A percentile compares a stretch with the other conserved stretches of the same genome.
These are phyloP conservation scores for Xenopus tropicalis DNA, from an alignment of 2,113 vertebrate species.

Conservation along the genomic window UCB_Xtro_10.0 CM004450.2:74916501-74917000, in stretches of 20 bases:
- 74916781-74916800: too few relatives aligned
- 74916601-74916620: not conserved
- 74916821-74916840: constrained; percentile 1
- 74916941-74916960: not conserved
- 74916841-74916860: not conserved
- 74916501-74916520: not conserved
- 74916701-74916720: too few relatives aligned
- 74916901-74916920: not conserved
- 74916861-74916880: not conserved
- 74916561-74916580: not conserved
- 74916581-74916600: not conserved
- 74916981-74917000: not conserved
- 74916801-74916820: not conserved
- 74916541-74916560: not conserved
- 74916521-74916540: not conserved
- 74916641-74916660: not conserved
- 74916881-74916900: not conserved
- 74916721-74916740: too few relatives aligned
- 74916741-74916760: too few relatives aligned
- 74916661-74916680: too few relatives aligned
- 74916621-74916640: too few relatives aligned
- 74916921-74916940: constrained; percentile 3
- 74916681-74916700: too few relatives aligned
- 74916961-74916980: constrained; percentile 3
- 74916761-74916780: too few relatives aligned